Evolutionary conservation across 2,797 vertebrate species (phyloP), one percentile per base, ranked within the genome.

Genomic region (Pteronotus mesoamericanus): DNA sequence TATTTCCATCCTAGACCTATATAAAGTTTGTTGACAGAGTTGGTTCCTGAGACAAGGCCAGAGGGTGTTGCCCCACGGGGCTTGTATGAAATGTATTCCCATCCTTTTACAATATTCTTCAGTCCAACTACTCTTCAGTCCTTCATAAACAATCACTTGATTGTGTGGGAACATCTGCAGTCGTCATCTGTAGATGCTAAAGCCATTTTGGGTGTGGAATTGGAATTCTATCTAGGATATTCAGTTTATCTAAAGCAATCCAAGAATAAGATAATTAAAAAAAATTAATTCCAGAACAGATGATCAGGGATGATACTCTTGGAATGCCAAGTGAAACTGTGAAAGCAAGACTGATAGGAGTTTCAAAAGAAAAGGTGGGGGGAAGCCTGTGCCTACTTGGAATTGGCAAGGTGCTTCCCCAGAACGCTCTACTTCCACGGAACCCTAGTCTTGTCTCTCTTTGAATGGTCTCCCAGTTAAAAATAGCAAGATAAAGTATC

Each of bases 401-500:
- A 94, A 92, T 86, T 85, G 55, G 15, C 75, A 72, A 57, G 71
- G 22, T 85, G 6, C 21, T 64, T 69, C 61, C 59, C n/a, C 29
- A 12, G 93, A 89, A 79, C 92, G 77, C n/a, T 16, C 59, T 12
- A 39, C 12, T 59, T 87, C 6, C 39, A 80, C 78, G 22, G 77
- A 90, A 90, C 10, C 18, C 42, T 93, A 84, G 14, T 53, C 72
- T 92, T 93, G 78, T 74, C 92, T 95, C 64, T 91, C 64, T 89
- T 74, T 82, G n/a, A 93, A 69, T 94, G 87, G 51, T 80, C 72
- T 94, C 48, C 61, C 61, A 79, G 68, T 93, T 92, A 96, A 96
- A 97, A 96, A 85, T 83, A 94, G 61, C 77, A 55, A 71, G 55
- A 71, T 95, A 90, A 94, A 79, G 66, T 94, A 80, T 89, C 88